phyloP scores from a whole-genome alignment of 1,140 invertebrate species.

The Hyles vespertilio region DNA sequence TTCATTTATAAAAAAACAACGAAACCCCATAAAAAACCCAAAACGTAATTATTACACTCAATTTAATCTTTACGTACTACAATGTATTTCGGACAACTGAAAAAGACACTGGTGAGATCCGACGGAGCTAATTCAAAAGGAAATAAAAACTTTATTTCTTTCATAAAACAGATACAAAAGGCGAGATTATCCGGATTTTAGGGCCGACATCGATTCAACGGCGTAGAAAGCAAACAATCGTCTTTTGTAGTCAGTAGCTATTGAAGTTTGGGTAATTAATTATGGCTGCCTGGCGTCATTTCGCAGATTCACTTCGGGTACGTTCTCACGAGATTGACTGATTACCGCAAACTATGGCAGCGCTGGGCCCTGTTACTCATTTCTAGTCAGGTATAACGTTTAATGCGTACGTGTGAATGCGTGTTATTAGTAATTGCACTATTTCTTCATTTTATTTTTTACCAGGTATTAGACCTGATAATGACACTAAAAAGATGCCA shows the following conservation, averaged over 20 bases:
- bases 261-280: conserved; percentile 63
- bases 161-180: conserved; percentile 58
- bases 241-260: conserved; percentile 55
- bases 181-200: conserved; percentile 62
- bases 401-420: too few relatives aligned
- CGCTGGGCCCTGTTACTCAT: too few relatives aligned
- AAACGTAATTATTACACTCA: too few relatives aligned
- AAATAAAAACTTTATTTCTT: conserved; percentile 65
- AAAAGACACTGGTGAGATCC: conserved; percentile 12
- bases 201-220: conserved; percentile 57
- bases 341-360: conserved; percentile 28
- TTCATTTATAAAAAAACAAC: too few relatives aligned
- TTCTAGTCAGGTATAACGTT: too few relatives aligned
- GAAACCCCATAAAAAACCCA: too few relatives aligned
- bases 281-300: conserved; percentile 49
- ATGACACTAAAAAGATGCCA: too few relatives aligned
- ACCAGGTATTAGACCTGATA: too few relatives aligned
- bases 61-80: background rate
- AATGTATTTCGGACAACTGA: conserved; percentile 6
- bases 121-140: conserved; percentile 37
- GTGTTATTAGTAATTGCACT: too few relatives aligned
- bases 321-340: conserved; percentile 47
- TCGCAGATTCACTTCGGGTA: conserved; percentile 57
- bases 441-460: too few relatives aligned
- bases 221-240: conserved; percentile 61